A percentile compares a stretch with the other conserved stretches of the same genome.
phyloP scores from a whole-genome alignment of 2,888 invertebrate species.

The Lomographa bimaculata region DNA sequence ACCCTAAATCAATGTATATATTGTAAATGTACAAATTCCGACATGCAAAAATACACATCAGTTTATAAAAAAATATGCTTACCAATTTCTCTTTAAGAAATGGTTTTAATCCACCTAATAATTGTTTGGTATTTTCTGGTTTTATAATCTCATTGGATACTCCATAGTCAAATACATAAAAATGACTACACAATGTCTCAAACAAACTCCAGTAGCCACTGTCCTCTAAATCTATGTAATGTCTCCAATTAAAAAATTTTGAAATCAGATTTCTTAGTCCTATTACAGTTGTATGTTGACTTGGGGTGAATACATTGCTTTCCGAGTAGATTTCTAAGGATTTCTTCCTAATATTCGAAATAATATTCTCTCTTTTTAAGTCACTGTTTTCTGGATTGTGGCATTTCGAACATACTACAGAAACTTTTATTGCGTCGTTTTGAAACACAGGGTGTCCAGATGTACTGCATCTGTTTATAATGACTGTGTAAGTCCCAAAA shows the following conservation, averaged over 20 bases:
- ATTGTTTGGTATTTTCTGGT: conserved; percentile 53
- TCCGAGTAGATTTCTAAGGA: conserved; percentile 46
- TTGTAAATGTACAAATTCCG: too few relatives aligned
- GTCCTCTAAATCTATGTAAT: conserved; percentile 51
- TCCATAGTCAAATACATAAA: conserved; percentile 62
- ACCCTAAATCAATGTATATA: too few relatives aligned
- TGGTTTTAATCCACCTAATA: conserved; percentile 57
- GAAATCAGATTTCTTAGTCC: conserved; percentile 55
- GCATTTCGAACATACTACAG: conserved; percentile 62
- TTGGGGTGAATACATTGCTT: conserved; percentile 39
- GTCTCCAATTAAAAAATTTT: conserved; percentile 65
- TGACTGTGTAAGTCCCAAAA: conserved; percentile 50
- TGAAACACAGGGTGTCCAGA: conserved; percentile 53
- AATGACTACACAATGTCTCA: conserved; percentile 59
- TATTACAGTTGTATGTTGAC: conserved; percentile 45
- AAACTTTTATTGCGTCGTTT: conserved; percentile 45
- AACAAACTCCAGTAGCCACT: conserved; percentile 59
- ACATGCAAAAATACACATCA: too few relatives aligned
- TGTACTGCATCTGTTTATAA: conserved; percentile 34
- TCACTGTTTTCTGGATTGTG: conserved; percentile 38
- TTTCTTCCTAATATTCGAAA: conserved; percentile 34
- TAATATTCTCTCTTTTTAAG: conserved; percentile 28
- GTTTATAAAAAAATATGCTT: conserved; percentile 4
- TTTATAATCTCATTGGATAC: conserved; percentile 52
- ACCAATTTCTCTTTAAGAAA: conserved; percentile 40